Evolutionary conservation across 2,113 vertebrate species (phyloP), one percentile per base, ranked within the genome.

Genomic region (Ploceus nigricollis): DNA sequence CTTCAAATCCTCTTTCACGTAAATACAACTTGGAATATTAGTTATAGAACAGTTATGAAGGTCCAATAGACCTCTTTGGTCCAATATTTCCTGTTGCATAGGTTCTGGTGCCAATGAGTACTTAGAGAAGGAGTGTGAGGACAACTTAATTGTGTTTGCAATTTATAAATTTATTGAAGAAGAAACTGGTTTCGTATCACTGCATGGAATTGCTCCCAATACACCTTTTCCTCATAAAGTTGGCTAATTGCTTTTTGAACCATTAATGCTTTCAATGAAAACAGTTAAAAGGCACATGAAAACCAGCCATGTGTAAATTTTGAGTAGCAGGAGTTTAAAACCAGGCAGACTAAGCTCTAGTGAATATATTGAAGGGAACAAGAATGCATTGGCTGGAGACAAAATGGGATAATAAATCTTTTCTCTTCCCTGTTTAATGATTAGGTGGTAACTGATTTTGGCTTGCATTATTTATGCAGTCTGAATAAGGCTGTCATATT

Each of bases 401-500:
- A 80, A 93, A 88, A 89, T n/a, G 15, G 35, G 15, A 60, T 86
- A 81, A 86, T 73, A 81, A 68, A 47, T 77, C 3, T 93, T 92
- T 93, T 87, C 65, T 61, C 10, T 76, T 48, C 88, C 82, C 58
- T 83, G 50, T 80, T 89, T 88, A 47, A 71, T 50, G 37, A 63
- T 72, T 53, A 56, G 58, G 80, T 23, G 71, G 33, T 72, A 94
- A 73, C 85, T 82, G 56, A 76, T 82, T 94, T 87, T 83, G 56
- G 44, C 47, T 89, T 90, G 25, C 63, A 72, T 94, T 95, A 87
- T 82, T 94, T 83, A 93, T 64, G 63, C 37, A 92, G 58, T 39
- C 37, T 65, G 40, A 89, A 64, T 71, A 90, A 83, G 44, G 18
- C 51, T 86, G 72, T 45, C 4, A 2, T 42, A 58, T 28, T 40